Conservation (phyloP, 2,888 invertebrate species). For the Chelonus formosanus region DNA sequence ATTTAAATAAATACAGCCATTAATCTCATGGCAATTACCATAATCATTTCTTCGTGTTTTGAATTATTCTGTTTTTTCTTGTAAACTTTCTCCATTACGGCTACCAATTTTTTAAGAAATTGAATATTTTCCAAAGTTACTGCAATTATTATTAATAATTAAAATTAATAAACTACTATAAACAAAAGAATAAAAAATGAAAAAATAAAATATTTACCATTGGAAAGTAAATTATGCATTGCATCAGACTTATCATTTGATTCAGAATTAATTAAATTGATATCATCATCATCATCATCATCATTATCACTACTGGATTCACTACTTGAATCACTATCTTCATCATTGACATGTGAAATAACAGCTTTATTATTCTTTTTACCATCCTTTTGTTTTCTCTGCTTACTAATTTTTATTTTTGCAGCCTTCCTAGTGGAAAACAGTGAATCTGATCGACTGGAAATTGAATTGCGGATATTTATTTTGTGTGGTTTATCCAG, state of each 20-base stretch:
- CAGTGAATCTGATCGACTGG: conserved; percentile 46
- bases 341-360: not conserved
- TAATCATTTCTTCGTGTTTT: conserved; percentile 1
- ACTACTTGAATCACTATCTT: not conserved
- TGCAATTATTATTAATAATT: conserved; percentile 15
- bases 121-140: conserved; percentile 19
- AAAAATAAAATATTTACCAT: too few species aligned
- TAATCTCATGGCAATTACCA: not conserved
- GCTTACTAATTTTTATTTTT: conserved; percentile 10
- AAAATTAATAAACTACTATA: too few species aligned
- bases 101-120: conserved; percentile 8
- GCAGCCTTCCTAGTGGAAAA: conserved; percentile 19
- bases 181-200: too few species aligned
- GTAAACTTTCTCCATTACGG: conserved; percentile 12
- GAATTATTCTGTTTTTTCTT: not conserved
- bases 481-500: not conserved
- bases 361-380: not conserved
- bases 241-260: too few species aligned
- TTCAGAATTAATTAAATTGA: too few species aligned
- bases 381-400: not conserved
- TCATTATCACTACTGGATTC: too few species aligned
- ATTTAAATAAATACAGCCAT: too few species aligned
- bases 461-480: conserved; percentile 44
- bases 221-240: too few species aligned
- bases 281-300: too few species aligned